These are phyloP conservation scores for Phataginus tetradactyla DNA, from an alignment of 2,797 vertebrate species.

Conservation along the genomic window DNA sequence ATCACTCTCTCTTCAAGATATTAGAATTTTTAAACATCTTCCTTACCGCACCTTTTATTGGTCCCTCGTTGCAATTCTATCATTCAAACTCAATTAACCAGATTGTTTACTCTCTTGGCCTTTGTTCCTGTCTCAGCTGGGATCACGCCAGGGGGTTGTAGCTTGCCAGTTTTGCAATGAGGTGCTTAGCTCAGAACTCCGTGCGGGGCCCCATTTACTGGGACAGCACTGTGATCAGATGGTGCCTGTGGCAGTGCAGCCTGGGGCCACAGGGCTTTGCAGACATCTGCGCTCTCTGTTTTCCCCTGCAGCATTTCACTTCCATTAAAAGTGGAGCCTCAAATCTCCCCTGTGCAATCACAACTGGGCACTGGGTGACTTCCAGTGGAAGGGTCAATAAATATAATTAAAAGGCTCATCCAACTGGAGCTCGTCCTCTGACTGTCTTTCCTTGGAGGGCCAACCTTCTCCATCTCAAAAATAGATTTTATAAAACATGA, in stretches of 20 bases:
- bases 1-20: constrained; percentile 20
- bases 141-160: neutral
- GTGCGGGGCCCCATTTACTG: neutral
- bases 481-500: constrained; percentile 33
- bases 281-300: constrained; percentile 49
- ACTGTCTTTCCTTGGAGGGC: constrained; percentile 23
- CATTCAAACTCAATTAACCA: constrained; percentile 62
- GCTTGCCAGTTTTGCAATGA: constrained; percentile 29
- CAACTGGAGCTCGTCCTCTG: constrained; percentile 60
- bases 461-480: constrained; percentile 39
- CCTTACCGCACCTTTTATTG: constrained; percentile 56
- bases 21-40: constrained; percentile 54
- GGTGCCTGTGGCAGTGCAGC: neutral
- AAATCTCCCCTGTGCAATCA: constrained; percentile 25
- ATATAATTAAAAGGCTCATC: constrained; percentile 61
- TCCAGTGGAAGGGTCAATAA: constrained; percentile 70
- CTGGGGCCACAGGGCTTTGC: neutral
- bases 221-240: constrained; percentile 1
- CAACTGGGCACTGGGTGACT: constrained; percentile 46
- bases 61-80: constrained; percentile 42
- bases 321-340: constrained; percentile 65
- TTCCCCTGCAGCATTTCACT: constrained; percentile 63
- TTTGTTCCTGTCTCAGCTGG: constrained; percentile 43
- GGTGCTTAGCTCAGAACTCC: constrained; percentile 45
- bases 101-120: constrained; percentile 55